Base-by-base conservation (phyloP, 2,113 vertebrate species). In the Hiodon alosoides region DNA sequence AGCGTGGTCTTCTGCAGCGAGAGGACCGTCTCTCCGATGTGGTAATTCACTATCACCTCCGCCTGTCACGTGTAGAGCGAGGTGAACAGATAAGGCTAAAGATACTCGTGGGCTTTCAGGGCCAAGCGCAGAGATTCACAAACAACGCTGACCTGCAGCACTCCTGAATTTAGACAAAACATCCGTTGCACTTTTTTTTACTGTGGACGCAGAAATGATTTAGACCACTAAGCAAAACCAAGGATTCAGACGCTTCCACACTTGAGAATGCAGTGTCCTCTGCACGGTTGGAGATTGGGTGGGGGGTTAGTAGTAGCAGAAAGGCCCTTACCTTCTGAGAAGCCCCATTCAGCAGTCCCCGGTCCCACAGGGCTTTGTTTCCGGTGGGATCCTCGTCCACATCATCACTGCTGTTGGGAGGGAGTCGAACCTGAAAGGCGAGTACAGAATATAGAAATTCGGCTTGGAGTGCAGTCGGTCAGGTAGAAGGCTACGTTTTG, bases 351-450 rank as follows among this genome's bases (percentile, higher is more conserved):
- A 99, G 96, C 10, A 99, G 93, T 0, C 97, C 97, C 17, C 97
- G 89, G 84, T 99, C 97, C 96, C 97, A 99, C 14, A 99, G 85
- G 0, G 96, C 97, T 88, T 99, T 99, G 90, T 99, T 99, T 79
- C 97, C 97, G 0, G 97, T 99, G 13, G 97, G 97, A 83, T 99
- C 97, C 79, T 99, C 97, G 71, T 99, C 97, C 11, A 99, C 97
- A 69, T 99, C 97, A 16, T 99, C 97, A 0, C 96, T 99, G 51
- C 95, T 99, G 83, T 99, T 99, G 69, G 94, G 94, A 3, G 97
- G 97, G 48, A 99, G 87, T 51, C 97, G 94, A 55, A 99, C 97
- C 97, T 99, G 11, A 73, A 8, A 7, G 74, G 74, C 52, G 46
- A 48, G 8, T 54, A 66, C 17, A 59, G 3, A 59, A 64, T 17